Evolutionary conservation across 2,888 invertebrate species (phyloP), one percentile per base, ranked within the genome.

Genomic region (Hemithea aestivaria): DNA sequence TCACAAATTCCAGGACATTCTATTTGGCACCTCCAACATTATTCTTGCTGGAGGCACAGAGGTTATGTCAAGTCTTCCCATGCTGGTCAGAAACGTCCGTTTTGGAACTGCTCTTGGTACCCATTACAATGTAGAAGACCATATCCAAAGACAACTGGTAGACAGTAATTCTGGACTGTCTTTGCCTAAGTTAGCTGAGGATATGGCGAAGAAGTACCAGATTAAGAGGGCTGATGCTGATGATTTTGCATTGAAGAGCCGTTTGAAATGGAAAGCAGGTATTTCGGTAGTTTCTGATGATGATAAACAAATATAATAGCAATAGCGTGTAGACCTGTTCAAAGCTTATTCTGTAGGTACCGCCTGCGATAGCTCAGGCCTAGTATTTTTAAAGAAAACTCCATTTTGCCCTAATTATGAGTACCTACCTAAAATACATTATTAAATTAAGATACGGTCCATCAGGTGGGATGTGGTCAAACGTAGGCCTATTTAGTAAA

Each of bases 41-140:
- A 93, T 94, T 2, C 78, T 99, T 24, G 92, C 96, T 9, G 98
- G 98, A 23, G 98, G 99, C 1, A 91, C 93, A 20, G 99, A 99
- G 61, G 94, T 93, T 64, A 99, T 99, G 99, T 96, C 96, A 2
- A 92, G 95, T 59, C 77, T 93, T 5, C 99, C 99, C 0, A 94
- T 93, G 68, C 88, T 93, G 10, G 93, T 94, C 0, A 89, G 98
- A 38, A 92, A 94, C 60, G 85, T 94, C n/a, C 90, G 98, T 22
- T 98, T 96, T 73, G 98, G 98, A 2, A 93, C 95, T 5, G 87
- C 90, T 1, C 84, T 99, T 1, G 98, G 98, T 1, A 77, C 83
- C 9, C 90, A 92, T 31, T 90, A 92, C 38, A 80, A 88, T 58
- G 74, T 98, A 23, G 98, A 98, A 80, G 98, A 98, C 73, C 69